Evolutionary conservation across 2,888 invertebrate species (phyloP), one percentile per base, ranked within the genome.

Genomic region (Choristoneura rosaceana): DNA sequence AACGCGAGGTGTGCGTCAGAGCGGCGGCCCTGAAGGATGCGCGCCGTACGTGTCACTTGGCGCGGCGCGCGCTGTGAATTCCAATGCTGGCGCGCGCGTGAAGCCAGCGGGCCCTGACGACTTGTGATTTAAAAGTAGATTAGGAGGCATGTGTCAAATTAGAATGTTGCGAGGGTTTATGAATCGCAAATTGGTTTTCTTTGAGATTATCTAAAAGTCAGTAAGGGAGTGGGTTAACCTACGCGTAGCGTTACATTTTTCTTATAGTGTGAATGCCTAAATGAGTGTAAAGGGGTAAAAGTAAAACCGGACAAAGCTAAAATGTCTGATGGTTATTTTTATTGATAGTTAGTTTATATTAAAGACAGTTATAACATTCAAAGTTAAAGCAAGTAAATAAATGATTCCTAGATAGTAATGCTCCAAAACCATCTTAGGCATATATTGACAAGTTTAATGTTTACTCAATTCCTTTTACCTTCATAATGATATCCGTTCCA

Each of bases 1-100:
- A 59, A 64, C 69, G 75, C 71, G 74, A 65, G 74, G 67, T 67
- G 67, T 67, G 71, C 74, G 77, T 69, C 69, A 70, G 69, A 70
- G 69, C 74, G 80, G 79, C 81, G 78, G 71, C 75, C 78, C 78
- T 86, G 85, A 87, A 84, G 85, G 86, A 87, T 86, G 84, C 81
- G 78, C 80, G 81, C 74, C 76, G 82, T 80, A 84, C 88, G 86
- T 84, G 85, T 79, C 82, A 80, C 80, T 80, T 76, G 74, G 59
- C 76, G 77, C 45, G 64, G 74, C 61, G 76, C 81, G 76, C 76
- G 70, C 50, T 10, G 71, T 77, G 87, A 83, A 86, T 87, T 74
- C 60, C 79, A 85, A 87, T 84, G 78, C 75, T 61, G n/a, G 61
- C 55, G 76, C 76, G 79, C 76, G 66, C 75, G 75, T 78, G 62